Base-by-base conservation (phyloP, 2,797 vertebrate species). In the Pangasius sanitwongsei region DNA sequence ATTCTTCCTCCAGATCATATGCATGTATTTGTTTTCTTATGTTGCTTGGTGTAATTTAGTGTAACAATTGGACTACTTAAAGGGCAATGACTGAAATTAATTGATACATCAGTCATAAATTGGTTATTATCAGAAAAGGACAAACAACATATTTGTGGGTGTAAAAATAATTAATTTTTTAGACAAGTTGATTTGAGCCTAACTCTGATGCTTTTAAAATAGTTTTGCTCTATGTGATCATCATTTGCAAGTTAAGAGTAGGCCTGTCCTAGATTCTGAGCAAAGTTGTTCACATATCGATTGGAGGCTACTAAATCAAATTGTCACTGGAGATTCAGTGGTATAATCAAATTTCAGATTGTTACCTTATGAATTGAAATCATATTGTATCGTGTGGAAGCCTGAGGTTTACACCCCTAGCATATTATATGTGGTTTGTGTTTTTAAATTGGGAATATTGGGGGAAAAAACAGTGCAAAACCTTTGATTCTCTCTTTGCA, bases 1-100 rank as follows among this genome's bases (percentile, higher is more conserved):
- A 87, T 59, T 81, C 70, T 63, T 82, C 25, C 44, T 83, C 55
- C 23, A 48, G 77, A n/a, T 70, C 16, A 34, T 50, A 55, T 81
- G 2, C 25, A 69, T 69, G 31, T 59, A 55, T 69, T 8, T 82
- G 23, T n/a, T 34, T 65, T 18, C 23, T 55, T 57, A 25, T 50
- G 3, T 9, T 41, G 3, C 2, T 65, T 63, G 48, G 13, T 48
- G 25, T 63, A 44, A n/a, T 63, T 37, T 28, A 83, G 23, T 63
- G 13, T 61, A 41, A 81, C 0, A 18, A 80, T 57, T 3, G 12
- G 53, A 37, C 31, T 57, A 20, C 18, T 81, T 8, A 53, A 78
- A 53, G 16, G 75, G 44, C 28, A 31, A 16, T 53, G 48, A 55
- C 25, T 77, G 48, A 50, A 77, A 77, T n/a, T 0, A 16, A 75